Base-by-base conservation (phyloP, 2,888 invertebrate genomes). In the Hypomecis atomaria region DNA sequence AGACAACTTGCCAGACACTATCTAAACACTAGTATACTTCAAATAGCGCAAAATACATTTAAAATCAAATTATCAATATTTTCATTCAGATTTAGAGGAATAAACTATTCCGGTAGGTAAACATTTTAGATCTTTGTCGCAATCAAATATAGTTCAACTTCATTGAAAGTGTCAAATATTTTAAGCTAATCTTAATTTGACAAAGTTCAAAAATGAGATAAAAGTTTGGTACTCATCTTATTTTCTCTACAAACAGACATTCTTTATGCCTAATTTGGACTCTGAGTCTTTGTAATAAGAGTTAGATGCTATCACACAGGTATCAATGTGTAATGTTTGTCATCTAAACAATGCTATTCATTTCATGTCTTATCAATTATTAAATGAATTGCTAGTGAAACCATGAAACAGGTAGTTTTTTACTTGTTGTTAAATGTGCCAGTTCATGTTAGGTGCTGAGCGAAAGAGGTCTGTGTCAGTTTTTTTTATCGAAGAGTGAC, bases 361-460 rank as follows among this genome's bases (percentile, higher is more conserved):
- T 33, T 34, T 54, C 54, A 54, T 54, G 4, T 43, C 43, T 54
- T 54, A 54, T 54, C 54, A 54, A 33, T 54, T 36, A 33, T 5
- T n/a, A 36, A 11, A 36, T 54, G 43, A 54, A 13, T 36, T 43
- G 42, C 34, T 43, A 54, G 43, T 54, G 11, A n/a, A 43, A 5
- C 9, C 34, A 44, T n/a, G 33, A 43, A 43, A 11, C 10, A 36
- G 43, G 9, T 36, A 36, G 44, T 55, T 44, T 55, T 36, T 13
- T 11, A 36, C 34, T 8, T 33, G 8, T 11, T 54, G 54, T 36
- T 38, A 23, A 23, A 3, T 23, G 23, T 23, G 23, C 23, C 23
- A 23, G 23, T 23, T 23, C 23, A 23, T 23, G 23, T 23, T 2
- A 23, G 23, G 23, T 23, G 23, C 3, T 23, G 23, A 23, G 23